These are phyloP conservation scores for Chinchilla lanigera DNA, from an alignment of 2,113 vertebrate species.

Conservation along the genomic window DNA sequence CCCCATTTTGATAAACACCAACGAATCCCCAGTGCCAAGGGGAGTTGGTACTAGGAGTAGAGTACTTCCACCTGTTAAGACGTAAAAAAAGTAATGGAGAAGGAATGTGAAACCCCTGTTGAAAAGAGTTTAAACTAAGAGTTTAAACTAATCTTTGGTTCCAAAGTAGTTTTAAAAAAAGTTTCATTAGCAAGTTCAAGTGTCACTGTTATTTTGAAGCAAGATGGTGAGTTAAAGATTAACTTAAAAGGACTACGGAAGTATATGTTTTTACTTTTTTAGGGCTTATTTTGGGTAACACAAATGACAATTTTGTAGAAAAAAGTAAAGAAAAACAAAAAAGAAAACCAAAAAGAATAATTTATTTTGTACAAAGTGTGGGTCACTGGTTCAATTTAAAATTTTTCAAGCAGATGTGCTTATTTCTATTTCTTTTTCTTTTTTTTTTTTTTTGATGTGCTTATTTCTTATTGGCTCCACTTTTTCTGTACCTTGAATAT, in stretches of 20 bases:
- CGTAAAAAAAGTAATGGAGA: constrained; percentile 45
- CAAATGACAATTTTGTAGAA: not conserved
- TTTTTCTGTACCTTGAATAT: no score
- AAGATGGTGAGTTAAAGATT: not conserved
- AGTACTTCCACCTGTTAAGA: constrained; percentile 80
- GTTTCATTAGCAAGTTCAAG: constrained; percentile 19
- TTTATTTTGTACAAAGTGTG: no score
- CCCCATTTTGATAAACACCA: constrained; percentile 80
- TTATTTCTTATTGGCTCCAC: no score
- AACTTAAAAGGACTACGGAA: constrained; percentile 14
- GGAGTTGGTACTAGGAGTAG: not conserved
- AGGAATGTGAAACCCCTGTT: constrained; percentile 1
- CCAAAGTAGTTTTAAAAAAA: not conserved
- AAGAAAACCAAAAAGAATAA: no score
- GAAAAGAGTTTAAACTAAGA: constrained; percentile 44
- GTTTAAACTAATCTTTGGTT: constrained; percentile 36
- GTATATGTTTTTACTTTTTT: not conserved
- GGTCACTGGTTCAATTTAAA: no score
- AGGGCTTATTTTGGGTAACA: not conserved
- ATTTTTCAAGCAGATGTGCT: no score
- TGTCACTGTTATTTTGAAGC: constrained; percentile 35
- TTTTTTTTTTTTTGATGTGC: no score
- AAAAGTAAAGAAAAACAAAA: no score
- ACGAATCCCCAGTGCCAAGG: constrained; percentile 81
- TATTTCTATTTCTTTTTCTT: no score